Conservation (phyloP, 2,797 vertebrate species). For the Rachycentron canadum region DNA sequence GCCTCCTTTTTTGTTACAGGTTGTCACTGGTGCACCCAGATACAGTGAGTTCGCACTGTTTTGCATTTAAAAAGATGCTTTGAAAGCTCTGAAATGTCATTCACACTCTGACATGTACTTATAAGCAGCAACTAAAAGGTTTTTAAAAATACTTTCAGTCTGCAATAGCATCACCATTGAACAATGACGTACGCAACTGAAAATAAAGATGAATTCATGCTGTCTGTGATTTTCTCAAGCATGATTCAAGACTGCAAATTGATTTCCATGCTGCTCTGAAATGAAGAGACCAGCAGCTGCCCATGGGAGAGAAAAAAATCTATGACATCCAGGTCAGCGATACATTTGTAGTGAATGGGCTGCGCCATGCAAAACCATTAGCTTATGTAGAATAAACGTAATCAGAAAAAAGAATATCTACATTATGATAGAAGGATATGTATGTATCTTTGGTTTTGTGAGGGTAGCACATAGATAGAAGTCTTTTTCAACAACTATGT, state of each 20-base stretch:
- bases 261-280: slow-evolving; percentile 42
- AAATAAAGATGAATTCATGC: slow-evolving; percentile 15
- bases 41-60: slow-evolving; percentile 5
- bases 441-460: background rate
- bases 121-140: background rate
- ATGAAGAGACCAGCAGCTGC: slow-evolving; percentile 19
- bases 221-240: slow-evolving; percentile 29
- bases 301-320: slow-evolving; percentile 17
- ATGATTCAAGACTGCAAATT: slow-evolving; percentile 32
- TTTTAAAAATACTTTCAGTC: slow-evolving; percentile 3
- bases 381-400: background rate
- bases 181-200: slow-evolving; percentile 25
- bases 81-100: slow-evolving; percentile 12
- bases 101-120: background rate
- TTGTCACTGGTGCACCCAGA: background rate
- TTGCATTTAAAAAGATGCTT: background rate
- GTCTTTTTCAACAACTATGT: slow-evolving; percentile 7
- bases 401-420: background rate
- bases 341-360: background rate
- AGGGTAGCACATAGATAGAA: background rate
- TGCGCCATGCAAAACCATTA: slow-evolving; percentile 1
- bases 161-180: slow-evolving; percentile 11
- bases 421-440: background rate
- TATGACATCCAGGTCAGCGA: slow-evolving; percentile 23
- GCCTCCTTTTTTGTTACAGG: background rate